These are phyloP conservation scores for Coluber constrictor DNA, from an alignment of 2,797 vertebrate genomes.

Conservation along the genomic window DNA sequence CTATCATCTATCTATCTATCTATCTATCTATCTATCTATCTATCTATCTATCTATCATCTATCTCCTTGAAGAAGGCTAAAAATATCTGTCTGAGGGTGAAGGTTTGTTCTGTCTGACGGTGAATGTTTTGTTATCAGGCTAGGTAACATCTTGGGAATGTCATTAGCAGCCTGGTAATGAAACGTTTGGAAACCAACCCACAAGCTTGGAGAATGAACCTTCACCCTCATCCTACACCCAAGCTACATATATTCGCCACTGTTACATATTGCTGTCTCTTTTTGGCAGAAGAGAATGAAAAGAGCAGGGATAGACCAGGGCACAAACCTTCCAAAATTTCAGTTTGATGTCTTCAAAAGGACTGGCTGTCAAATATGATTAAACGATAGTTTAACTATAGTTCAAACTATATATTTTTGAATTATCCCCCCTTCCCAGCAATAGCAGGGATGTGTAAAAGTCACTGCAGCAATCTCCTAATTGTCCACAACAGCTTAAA, in stretches of 20 bases:
- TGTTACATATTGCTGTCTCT: not conserved
- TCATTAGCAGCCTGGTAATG: no score
- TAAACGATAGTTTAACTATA: not conserved
- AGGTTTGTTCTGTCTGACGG: no score
- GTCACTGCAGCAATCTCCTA: not conserved
- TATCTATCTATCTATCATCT: not conserved
- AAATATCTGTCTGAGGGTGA: not conserved
- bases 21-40: no score
- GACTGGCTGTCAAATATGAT: not conserved
- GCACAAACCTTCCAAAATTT: not conserved
- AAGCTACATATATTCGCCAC: no score
- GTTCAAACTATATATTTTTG: not conserved
- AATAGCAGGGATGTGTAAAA: not conserved
- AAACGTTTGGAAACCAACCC: no score
- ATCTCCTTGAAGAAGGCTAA: not conserved
- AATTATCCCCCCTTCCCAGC: not conserved
- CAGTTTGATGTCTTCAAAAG: not conserved
- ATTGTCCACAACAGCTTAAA: not conserved
- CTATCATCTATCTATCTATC: no score
- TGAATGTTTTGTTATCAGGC: no score
- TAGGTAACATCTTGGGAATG: no score
- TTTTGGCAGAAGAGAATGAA: not conserved
- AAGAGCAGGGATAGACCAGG: not conserved
- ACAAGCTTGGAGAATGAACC: no score
- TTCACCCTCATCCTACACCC: no score